Evolutionary conservation across 2,113 vertebrate species (phyloP), one percentile per base, ranked within the genome.

Genomic region (Rhegmatorhina hoffmannsi): DNA sequence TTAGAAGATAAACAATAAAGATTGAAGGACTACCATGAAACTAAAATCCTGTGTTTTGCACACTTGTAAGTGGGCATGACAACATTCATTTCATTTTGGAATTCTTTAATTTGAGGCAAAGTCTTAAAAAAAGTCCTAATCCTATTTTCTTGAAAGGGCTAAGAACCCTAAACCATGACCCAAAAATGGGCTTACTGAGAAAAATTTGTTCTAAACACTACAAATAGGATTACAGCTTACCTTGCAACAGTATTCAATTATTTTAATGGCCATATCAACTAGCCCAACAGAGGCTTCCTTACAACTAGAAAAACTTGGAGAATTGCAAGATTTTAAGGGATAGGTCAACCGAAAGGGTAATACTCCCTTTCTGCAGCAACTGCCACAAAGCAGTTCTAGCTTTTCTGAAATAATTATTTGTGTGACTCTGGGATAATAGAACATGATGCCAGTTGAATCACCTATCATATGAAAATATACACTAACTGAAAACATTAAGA

Each of bases 151-250:
- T 75, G 34, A 82, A 89, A 89, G 17, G 40, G 16, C 12, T 79
- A 52, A 74, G 36, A 87, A 16, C 34, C 53, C 60, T 60, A 69
- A 89, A 79, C 6, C 55, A 88, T 11, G 16, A 89, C 26, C 40
- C 53, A 87, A 95, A 95, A 90, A 43, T 0, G 18, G 47, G 46
- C 12, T 90, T 87, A 74, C 21, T 38, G 11, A 66, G 34, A 81
- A 92, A 43, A 89, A 55, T 2, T 7, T 52, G 56, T 49, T 78
- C 25, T n/a, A 75, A 78, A 84, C 28, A 79, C 52, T 49, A 36
- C n/a, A 84, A 88, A 88, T 4, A 85, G 55, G 91, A 94, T 92
- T 94, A 90, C 10, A 85, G n/a, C 9, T 77, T 69, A 82, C 79
- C 78, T 95, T 87, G 23, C n/a, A 95, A 91, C 26, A 87, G n/a